These are phyloP conservation scores for Atlantisia rogersi DNA, from an alignment of 2,113 vertebrate genomes.

Conservation along the genomic window DNA sequence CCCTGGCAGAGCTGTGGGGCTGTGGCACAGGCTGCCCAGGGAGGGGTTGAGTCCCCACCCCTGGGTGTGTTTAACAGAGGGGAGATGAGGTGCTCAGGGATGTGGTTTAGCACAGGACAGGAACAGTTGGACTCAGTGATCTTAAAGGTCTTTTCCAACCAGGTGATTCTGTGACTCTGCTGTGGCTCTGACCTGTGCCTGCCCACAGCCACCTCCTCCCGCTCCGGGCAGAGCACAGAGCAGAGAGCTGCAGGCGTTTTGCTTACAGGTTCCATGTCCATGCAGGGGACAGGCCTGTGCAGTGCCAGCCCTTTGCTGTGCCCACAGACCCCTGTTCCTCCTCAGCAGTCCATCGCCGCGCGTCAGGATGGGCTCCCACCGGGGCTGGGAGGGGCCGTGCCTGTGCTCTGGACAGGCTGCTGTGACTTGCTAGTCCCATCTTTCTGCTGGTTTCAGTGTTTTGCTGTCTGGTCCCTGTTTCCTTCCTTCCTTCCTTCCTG, in stretches of 20 bases:
- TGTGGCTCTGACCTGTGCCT: neutral
- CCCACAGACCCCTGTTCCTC: rapidly evolving
- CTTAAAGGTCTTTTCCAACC: too few species aligned
- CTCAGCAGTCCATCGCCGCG: neutral
- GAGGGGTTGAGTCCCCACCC: too few species aligned
- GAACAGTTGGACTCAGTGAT: too few species aligned
- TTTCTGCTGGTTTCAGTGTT: neutral
- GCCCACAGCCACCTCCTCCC: neutral
- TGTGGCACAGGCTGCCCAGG: too few species aligned
- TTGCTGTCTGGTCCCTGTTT: neutral
- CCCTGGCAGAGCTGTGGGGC: too few species aligned
- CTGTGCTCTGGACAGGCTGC: neutral
- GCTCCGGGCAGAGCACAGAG: neutral
- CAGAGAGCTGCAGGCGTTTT: rapidly evolving
- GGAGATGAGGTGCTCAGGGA: too few species aligned
- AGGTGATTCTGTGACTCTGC: neutral
- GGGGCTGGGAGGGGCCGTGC: neutral
- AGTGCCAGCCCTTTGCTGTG: neutral
- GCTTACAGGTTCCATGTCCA: rapidly evolving
- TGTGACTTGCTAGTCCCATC: neutral
- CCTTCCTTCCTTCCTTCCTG: constrained; percentile 11
- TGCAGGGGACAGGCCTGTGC: neutral
- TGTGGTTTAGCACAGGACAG: too few species aligned
- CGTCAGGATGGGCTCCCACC: rapidly evolving
- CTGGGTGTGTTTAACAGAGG: too few species aligned